Conservation (phyloP, 2,888 invertebrate species). For the Bombyx huttoni region DNA sequence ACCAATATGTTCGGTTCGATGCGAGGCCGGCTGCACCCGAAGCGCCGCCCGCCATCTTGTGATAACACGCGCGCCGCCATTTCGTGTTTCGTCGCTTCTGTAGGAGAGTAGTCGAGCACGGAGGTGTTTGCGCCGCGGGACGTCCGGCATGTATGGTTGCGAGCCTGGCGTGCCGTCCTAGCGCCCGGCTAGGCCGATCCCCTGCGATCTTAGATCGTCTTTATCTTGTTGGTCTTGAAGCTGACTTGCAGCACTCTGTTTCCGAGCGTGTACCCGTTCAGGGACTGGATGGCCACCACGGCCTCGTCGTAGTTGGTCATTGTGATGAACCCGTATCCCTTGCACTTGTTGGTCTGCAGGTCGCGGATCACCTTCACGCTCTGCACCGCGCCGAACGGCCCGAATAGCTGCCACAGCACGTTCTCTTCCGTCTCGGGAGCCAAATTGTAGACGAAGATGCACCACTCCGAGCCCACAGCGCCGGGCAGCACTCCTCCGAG, state of each 20-base stretch:
- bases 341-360: slow-evolving; percentile 93
- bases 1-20: slow-evolving; percentile 54
- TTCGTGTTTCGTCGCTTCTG: slow-evolving; percentile 38
- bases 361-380: slow-evolving; percentile 94
- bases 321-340: slow-evolving; percentile 95
- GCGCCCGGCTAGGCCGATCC: slow-evolving; percentile 52
- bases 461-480: slow-evolving; percentile 84
- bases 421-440: slow-evolving; percentile 97
- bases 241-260: slow-evolving; percentile 93
- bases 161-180: slow-evolving; percentile 70
- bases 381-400: slow-evolving; percentile 94
- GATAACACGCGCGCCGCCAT: slow-evolving; percentile 63
- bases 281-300: slow-evolving; percentile 90
- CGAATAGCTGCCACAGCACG: slow-evolving; percentile 96
- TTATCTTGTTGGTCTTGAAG: slow-evolving; percentile 89
- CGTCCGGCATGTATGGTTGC: slow-evolving; percentile 54
- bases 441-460: slow-evolving; percentile 96
- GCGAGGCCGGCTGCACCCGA: slow-evolving; percentile 24
- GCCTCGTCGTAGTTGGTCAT: slow-evolving; percentile 97
- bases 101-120: slow-evolving; percentile 37
- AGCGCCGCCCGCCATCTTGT: slow-evolving; percentile 43
- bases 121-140: slow-evolving; percentile 9
- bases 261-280: slow-evolving; percentile 92
- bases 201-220: slow-evolving; percentile 74
- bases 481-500: slow-evolving; percentile 85